Conservation (phyloP, 2,888 invertebrate species). For the Mesochorus sp. region DNA sequence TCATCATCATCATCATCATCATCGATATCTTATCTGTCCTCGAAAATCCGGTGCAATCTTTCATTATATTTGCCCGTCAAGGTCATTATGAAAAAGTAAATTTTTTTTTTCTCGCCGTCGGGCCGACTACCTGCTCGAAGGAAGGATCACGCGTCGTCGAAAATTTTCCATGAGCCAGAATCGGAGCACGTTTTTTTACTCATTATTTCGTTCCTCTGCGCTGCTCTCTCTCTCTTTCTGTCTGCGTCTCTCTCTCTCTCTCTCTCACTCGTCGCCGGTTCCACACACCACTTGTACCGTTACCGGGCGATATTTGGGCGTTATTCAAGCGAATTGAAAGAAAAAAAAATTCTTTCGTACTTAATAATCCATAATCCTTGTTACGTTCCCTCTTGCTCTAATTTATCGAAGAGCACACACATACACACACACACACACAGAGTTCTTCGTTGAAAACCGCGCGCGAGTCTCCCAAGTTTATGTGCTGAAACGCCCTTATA, state of each 20-base stretch:
- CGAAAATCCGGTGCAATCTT: conserved; percentile 24
- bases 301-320: neutral
- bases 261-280: neutral
- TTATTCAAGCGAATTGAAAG: no score
- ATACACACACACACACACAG: no score
- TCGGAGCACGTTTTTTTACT: conserved; percentile 19
- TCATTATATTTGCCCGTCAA: conserved; percentile 21
- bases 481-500: conserved; percentile 50
- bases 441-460: no score
- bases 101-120: neutral
- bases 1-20: neutral
- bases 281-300: conserved; percentile 17
- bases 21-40: conserved; percentile 40
- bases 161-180: conserved; percentile 13
- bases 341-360: no score
- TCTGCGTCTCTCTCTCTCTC: neutral
- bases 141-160: conserved; percentile 2
- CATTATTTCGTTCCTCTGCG: neutral
- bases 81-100: conserved; percentile 29
- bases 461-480: conserved; percentile 7
- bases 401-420: no score
- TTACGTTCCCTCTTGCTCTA: no score
- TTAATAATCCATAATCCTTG: no score
- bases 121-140: conserved; percentile 38
- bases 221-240: neutral